Evolutionary conservation across 2,888 invertebrate species (phyloP).

Genomic region (Dinocampus coccinellae): DNA sequence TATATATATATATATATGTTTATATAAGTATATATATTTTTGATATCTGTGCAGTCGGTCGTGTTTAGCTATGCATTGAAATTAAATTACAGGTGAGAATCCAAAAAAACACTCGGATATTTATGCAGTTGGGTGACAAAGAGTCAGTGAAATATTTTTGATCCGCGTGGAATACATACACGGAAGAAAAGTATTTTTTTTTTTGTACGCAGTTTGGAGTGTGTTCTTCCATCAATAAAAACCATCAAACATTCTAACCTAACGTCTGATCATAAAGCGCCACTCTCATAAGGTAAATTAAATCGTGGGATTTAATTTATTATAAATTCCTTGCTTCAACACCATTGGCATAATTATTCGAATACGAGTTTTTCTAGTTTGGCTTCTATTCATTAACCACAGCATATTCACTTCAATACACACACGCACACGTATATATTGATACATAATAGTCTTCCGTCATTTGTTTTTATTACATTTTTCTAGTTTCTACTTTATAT

Average conservation of each 20-base stretch:
- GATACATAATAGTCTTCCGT: no score
- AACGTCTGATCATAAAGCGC: neutral
- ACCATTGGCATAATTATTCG: neutral
- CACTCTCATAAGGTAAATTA: neutral
- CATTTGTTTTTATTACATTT: neutral
- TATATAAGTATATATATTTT: neutral
- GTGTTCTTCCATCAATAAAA: neutral
- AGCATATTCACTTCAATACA: no score
- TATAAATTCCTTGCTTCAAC: neutral
- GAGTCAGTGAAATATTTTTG: neutral
- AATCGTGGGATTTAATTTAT: neutral
- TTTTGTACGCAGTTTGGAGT: neutral
- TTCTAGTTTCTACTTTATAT: neutral
- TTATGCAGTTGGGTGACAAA: neutral
- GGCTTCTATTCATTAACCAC: neutral
- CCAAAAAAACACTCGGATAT: neutral
- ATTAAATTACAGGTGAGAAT: neutral
- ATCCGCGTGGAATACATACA: neutral
- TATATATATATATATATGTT: neutral
- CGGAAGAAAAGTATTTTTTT: neutral
- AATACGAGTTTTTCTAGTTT: neutral
- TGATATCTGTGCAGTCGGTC: neutral
- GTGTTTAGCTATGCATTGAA: neutral
- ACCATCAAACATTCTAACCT: neutral
- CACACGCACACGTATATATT: no score